phyloP scores from a whole-genome alignment of 1,140 invertebrate species.

The Cyclargus thomasi region DNA sequence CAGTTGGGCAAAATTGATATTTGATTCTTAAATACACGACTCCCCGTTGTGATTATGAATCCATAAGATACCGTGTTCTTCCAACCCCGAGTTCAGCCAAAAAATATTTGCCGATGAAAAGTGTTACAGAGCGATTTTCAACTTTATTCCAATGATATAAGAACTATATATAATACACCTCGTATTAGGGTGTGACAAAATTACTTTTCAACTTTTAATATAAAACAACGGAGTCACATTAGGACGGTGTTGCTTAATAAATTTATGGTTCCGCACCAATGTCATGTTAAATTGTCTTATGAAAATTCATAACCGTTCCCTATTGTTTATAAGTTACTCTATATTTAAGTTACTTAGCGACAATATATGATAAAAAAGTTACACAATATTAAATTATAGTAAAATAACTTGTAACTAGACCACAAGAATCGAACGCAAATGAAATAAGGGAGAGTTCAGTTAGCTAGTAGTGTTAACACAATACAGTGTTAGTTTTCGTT shows the following conservation, averaged over 20 bases:
- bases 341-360: too few species aligned
- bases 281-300: neutral
- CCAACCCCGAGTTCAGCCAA: slow-evolving; percentile 34
- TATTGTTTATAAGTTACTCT: too few species aligned
- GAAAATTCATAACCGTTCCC: neutral
- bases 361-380: too few species aligned
- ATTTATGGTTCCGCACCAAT: slow-evolving; percentile 37
- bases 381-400: too few species aligned
- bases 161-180: too few species aligned
- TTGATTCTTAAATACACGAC: slow-evolving; percentile 42
- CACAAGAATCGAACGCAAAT: too few species aligned
- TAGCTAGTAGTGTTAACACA: too few species aligned
- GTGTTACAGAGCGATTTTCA: slow-evolving; percentile 16
- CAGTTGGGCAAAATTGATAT: slow-evolving; percentile 30
- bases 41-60: slow-evolving; percentile 62
- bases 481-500: too few species aligned
- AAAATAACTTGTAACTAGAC: too few species aligned
- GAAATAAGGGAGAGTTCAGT: too few species aligned
- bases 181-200: neutral
- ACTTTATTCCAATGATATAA: slow-evolving; percentile 23
- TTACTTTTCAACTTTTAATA: slow-evolving; percentile 57
- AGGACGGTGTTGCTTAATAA: slow-evolving; percentile 33
- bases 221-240: slow-evolving; percentile 45
- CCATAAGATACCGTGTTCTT: slow-evolving; percentile 38
- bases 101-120: slow-evolving; percentile 20